These are phyloP conservation scores for Brachypodius melanocephalos DNA, from an alignment of 2,113 vertebrate genomes.

Conservation along the genomic window DNA sequence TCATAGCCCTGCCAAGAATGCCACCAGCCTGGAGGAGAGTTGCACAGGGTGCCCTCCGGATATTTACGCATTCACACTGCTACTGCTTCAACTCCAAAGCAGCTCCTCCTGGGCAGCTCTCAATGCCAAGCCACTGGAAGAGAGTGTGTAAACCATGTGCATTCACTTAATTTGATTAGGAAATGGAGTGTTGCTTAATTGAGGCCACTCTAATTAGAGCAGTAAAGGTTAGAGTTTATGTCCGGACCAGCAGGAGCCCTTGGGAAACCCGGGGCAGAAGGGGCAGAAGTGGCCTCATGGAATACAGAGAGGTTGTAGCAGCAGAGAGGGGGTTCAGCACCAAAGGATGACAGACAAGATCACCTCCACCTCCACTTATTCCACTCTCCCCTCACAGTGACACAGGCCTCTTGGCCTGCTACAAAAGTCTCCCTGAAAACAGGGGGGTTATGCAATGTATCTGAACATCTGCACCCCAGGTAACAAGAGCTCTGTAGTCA, in stretches of 20 bases:
- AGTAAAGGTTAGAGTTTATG: conserved; percentile 23
- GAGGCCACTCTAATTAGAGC: conserved; percentile 62
- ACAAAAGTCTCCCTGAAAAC: neutral
- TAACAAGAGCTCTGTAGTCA: neutral
- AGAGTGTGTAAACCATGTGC: neutral
- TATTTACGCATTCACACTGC: conserved; percentile 3
- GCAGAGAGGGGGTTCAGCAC: neutral
- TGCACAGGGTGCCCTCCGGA: neutral
- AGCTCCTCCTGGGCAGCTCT: conserved; percentile 19
- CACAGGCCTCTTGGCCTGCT: rapidly evolving
- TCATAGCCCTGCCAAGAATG: conserved; percentile 35
- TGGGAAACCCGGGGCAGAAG: neutral
- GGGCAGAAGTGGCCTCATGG: neutral
- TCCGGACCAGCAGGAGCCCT: neutral
- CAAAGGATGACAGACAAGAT: neutral
- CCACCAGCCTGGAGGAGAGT: neutral
- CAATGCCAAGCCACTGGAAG: conserved; percentile 26
- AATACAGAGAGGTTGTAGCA: neutral
- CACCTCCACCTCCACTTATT: neutral
- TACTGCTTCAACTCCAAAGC: neutral
- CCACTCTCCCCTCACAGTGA: neutral
- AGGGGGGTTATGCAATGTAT: rapidly evolving
- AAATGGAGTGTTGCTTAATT: conserved; percentile 59
- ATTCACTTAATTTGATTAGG: conserved; percentile 68
- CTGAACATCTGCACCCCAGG: neutral